A percentile compares a stretch with the other conserved stretches of the same genome.
phyloP scores from a whole-genome alignment of 2,113 vertebrate genomes.

The Oceanodroma tethys region DNA sequence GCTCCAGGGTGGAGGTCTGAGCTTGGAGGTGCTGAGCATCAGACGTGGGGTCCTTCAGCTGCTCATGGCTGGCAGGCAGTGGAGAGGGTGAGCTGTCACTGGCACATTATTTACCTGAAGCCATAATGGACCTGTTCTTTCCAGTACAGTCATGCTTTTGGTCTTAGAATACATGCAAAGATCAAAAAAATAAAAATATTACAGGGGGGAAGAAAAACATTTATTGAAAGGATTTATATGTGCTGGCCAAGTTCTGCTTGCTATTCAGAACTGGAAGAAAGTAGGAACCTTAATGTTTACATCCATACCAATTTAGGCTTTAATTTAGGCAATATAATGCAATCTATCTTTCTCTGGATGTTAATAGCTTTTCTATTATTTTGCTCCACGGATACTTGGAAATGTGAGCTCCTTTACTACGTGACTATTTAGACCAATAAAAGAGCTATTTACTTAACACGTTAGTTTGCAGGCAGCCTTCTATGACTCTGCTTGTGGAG shows the following conservation, averaged over 20 bases:
- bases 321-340: conserved; percentile 1
- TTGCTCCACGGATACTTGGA: background rate
- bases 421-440: background rate
- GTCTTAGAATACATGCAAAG: background rate
- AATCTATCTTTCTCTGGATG: background rate
- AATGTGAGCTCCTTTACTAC: conserved; percentile 4
- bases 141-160: background rate
- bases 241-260: background rate
- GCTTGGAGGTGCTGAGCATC: background rate
- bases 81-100: background rate
- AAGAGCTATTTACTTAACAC: conserved; percentile 13
- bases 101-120: background rate
- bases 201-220: accelerated
- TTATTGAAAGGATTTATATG: background rate
- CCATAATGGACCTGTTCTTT: background rate
- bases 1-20: background rate
- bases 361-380: conserved; percentile 31
- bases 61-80: background rate
- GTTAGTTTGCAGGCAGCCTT: background rate
- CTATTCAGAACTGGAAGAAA: background rate
- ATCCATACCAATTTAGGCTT: background rate
- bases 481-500: background rate
- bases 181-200: background rate
- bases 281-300: background rate
- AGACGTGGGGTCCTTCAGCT: background rate